Evolutionary conservation across 2,797 vertebrate genomes (phyloP).

Genomic region (Pterois miles): DNA sequence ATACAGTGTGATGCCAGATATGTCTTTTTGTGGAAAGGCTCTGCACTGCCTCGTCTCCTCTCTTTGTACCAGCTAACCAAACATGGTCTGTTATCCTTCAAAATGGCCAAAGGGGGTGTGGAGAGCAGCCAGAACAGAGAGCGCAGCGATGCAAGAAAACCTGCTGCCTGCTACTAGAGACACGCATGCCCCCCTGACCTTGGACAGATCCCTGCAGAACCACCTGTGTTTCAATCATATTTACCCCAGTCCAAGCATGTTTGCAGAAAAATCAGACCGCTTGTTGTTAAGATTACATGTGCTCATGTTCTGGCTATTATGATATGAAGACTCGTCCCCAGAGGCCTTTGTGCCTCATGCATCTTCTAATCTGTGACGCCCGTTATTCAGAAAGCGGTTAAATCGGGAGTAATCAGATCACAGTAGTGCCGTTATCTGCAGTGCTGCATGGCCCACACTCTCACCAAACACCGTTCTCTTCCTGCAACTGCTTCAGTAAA

Average conservation of each 20-base stretch:
- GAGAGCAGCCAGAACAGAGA: conserved; percentile 36
- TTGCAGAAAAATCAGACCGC: neutral
- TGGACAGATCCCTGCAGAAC: conserved; percentile 37
- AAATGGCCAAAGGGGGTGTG: conserved; percentile 26
- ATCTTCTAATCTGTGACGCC: conserved; percentile 27
- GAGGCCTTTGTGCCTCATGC: neutral
- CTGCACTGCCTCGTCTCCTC: conserved; percentile 4
- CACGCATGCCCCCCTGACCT: conserved; percentile 47
- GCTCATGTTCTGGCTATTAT: neutral
- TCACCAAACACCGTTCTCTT: conserved; percentile 6
- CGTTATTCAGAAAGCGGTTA: conserved; percentile 14
- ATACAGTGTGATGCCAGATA: conserved; percentile 5
- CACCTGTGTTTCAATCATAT: conserved; percentile 7
- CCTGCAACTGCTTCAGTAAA: conserved; percentile 45
- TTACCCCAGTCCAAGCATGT: neutral
- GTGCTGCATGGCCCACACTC: conserved; percentile 39
- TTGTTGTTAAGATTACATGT: neutral
- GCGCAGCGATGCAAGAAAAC: conserved; percentile 36
- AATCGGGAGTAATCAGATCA: conserved; percentile 51
- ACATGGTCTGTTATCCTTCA: conserved; percentile 65
- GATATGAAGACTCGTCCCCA: neutral
- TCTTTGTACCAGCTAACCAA: conserved; percentile 59
- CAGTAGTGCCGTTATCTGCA: conserved; percentile 49
- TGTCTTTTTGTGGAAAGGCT: conserved; percentile 32
- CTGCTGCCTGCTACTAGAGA: conserved; percentile 4